Base-by-base conservation (phyloP, 2,888 invertebrate genomes). In the Volucella zonaria region DNA sequence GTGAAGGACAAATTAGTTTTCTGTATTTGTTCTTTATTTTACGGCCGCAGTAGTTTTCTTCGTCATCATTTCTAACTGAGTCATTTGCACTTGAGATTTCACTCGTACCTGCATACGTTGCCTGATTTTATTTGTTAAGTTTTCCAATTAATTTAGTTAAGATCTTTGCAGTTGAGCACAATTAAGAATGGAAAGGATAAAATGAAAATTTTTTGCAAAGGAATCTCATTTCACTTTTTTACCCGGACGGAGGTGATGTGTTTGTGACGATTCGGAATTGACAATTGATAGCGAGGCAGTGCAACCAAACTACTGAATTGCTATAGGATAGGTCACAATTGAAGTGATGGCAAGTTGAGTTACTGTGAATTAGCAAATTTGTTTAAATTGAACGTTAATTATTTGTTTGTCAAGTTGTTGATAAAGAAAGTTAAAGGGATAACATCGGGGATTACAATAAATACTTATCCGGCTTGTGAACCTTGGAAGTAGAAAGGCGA, bases 201-300 rank as follows among this genome's bases (percentile, higher is more conserved):
- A 58, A 51, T 3, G 31, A 31, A 31, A 62, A 73, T 73, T 56
- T 42, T 51, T 8, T 64, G 15, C 45, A 12, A 38, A 45, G 18
- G 31, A 66, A 49, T 83, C 61, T 11, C 10, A 23, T 49, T 75
- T 75, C 31, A 18, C 54, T 51, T 59, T 75, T 66, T 70, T 67
- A 71, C 43, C 61, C 76, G 83, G 80, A 85, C 83, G 83, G 83
- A 80, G 80, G 31, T 71, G 71, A 83, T 83, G 61, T 76, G 61
- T 83, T 83, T 80, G 61, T 71, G 66, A 62, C 83, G 74, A 83
- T 8, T 51, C 18, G 15, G 31, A 31, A 52, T 52, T 79, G 79
- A 79, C 79, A 79, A 73, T 73, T 79, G 79, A 31, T 15, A n/a
- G 49, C 31, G 18, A 14, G 14, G 12, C 64, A 67, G 70, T 70